Conservation (phyloP, 2,113 vertebrate genomes). For the Microtus richardsoni region DNA sequence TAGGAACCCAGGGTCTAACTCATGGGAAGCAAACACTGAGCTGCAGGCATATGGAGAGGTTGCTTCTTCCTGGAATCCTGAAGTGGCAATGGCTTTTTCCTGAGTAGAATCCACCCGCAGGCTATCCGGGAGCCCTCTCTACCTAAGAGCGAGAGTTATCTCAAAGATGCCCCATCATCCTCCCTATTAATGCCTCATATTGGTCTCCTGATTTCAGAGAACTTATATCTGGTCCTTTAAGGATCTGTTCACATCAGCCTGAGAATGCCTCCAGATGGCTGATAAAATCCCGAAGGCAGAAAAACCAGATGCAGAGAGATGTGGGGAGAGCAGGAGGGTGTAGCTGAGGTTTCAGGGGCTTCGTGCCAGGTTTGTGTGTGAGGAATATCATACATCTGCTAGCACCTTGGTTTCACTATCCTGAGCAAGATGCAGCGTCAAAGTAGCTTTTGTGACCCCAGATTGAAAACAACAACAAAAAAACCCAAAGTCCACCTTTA, state of each 20-base stretch:
- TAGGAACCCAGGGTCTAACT: neutral
- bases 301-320: neutral
- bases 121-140: too few relatives aligned
- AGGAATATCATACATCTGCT: neutral
- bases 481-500: neutral
- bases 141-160: neutral
- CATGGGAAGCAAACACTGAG: neutral
- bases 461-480: neutral
- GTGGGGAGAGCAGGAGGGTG: neutral
- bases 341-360: rapidly evolving
- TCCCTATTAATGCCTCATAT: rapidly evolving
- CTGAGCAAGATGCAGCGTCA: neutral
- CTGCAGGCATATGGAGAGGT: too few relatives aligned
- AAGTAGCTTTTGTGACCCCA: neutral
- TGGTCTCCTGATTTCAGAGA: rapidly evolving
- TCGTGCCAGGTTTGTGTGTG: neutral
- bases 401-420: neutral
- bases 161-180: rapidly evolving
- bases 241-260: rapidly evolving
- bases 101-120: rapidly evolving
- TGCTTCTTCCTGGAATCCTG: rapidly evolving
- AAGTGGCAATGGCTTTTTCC: rapidly evolving
- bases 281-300: neutral
- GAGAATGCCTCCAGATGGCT: neutral
- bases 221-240: neutral